phyloP scores from a whole-genome alignment of 2,113 vertebrate species.

The Siniperca chuatsi region DNA sequence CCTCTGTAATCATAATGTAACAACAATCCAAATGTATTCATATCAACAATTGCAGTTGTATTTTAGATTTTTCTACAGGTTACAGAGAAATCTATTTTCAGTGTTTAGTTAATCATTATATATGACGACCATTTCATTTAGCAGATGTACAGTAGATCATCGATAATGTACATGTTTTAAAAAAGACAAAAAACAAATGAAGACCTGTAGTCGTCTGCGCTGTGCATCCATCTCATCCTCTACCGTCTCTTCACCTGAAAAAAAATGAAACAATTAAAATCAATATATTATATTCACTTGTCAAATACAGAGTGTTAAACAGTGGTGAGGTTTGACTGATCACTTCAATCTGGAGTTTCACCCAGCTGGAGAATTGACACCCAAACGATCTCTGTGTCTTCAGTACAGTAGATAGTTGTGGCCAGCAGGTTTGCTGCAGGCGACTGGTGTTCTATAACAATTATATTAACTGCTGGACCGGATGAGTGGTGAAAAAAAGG shows the following conservation, averaged over 20 bases:
- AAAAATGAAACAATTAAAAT: neutral
- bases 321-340: neutral
- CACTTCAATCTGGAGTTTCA: neutral
- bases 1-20: neutral
- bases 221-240: neutral
- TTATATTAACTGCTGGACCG: neutral
- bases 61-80: neutral
- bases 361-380: neutral
- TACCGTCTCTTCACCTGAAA: constrained; percentile 48
- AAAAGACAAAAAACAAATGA: no score
- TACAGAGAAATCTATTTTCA: neutral
- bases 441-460: neutral
- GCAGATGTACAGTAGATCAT: no score
- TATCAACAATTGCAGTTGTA: neutral
- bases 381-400: neutral
- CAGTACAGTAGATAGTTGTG: neutral
- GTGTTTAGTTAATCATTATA: neutral
- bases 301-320: neutral
- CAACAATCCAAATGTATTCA: neutral
- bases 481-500: neutral
- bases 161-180: no score
- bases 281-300: no score
- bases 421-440: neutral
- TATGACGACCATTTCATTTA: no score
- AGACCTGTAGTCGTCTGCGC: neutral